Evolutionary conservation across 1,140 invertebrate species (phyloP).

Genomic region (Zelostemma sp.): DNA sequence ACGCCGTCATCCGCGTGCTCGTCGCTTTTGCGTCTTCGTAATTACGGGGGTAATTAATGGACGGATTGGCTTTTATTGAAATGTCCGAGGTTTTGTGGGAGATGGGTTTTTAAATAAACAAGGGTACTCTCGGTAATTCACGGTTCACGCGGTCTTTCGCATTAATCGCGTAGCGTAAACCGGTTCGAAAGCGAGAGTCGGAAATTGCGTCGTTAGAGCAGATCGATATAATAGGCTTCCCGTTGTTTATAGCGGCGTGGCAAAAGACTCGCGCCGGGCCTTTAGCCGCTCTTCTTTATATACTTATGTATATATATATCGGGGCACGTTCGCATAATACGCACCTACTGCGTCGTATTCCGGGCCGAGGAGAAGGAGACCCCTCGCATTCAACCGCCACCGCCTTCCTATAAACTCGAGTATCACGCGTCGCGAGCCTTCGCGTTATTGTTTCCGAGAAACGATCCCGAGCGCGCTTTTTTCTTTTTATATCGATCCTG

Average conservation of each 20-base stretch:
- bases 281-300: not conserved
- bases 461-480: conserved; percentile 28
- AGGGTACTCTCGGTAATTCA: too few species aligned
- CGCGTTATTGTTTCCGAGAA: conserved; percentile 51
- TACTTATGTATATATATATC: not conserved
- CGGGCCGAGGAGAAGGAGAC: not conserved
- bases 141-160: too few species aligned
- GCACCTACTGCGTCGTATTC: not conserved
- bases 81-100: too few species aligned
- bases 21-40: too few species aligned
- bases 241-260: conserved; percentile 38
- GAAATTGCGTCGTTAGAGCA: conserved; percentile 46
- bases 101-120: too few species aligned
- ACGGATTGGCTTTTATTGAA: too few species aligned
- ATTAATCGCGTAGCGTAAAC: conserved; percentile 43
- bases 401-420: not conserved
- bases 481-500: not conserved
- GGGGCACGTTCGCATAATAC: not conserved
- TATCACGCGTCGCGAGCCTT: not conserved
- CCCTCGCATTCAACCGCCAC: not conserved
- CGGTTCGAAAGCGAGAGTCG: conserved; percentile 50
- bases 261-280: not conserved
- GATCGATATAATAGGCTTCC: conserved; percentile 49
- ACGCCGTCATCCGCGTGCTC: conserved; percentile 30
- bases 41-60: too few species aligned